Conservation (phyloP, 2,888 invertebrate genomes). For the Noctua janthina region DNA sequence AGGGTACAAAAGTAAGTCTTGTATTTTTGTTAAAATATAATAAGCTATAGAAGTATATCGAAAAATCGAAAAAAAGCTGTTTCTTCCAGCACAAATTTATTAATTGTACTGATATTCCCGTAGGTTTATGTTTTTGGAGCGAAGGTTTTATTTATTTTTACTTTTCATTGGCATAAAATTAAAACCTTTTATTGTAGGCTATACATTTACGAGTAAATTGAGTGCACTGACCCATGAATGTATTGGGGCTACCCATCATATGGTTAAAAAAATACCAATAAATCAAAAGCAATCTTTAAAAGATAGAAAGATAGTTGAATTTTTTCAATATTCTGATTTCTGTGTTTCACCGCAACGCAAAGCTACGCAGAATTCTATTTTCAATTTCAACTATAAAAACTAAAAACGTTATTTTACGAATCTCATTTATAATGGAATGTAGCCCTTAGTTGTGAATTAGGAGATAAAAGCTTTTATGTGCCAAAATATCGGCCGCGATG, state of each 20-base stretch:
- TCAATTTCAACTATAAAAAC: constrained; percentile 15
- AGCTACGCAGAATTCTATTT: constrained; percentile 31
- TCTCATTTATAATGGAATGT: constrained; percentile 11
- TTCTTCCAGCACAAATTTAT: background rate
- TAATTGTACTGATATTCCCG: background rate
- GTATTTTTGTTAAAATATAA: too few relatives aligned
- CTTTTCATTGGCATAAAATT: too few relatives aligned
- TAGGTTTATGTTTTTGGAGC: background rate
- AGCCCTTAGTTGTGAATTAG: constrained; percentile 30
- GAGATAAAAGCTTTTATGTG: constrained; percentile 33
- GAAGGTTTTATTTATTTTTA: too few relatives aligned
- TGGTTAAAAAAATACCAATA: background rate
- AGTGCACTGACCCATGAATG: too few relatives aligned
- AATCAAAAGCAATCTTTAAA: background rate
- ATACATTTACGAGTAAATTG: too few relatives aligned
- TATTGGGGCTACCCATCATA: too few relatives aligned
- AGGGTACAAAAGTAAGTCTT: background rate
- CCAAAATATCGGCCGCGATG: constrained; percentile 20
- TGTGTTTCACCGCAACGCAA: background rate
- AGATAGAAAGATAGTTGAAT: background rate
- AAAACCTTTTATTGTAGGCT: too few relatives aligned
- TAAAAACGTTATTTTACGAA: constrained; percentile 8
- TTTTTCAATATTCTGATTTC: background rate
- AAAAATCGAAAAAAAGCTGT: background rate
- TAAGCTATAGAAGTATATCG: too few relatives aligned